phyloP scores from a whole-genome alignment of 2,888 invertebrate species.

The Ochropleura plecta region DNA sequence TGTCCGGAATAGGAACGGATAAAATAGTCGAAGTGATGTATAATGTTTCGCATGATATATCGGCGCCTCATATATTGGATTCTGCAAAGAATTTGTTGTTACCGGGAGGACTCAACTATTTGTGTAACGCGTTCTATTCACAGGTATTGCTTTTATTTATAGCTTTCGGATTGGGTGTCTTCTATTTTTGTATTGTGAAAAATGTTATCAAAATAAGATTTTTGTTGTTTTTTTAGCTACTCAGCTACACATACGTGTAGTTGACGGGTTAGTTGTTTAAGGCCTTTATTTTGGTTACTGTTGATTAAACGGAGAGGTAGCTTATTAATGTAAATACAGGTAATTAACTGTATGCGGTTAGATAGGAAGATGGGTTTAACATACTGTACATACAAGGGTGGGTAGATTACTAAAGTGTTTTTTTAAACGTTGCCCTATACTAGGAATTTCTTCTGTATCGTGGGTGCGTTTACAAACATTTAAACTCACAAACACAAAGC shows the following conservation, averaged over 20 bases:
- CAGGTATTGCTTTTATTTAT: slow-evolving; percentile 47
- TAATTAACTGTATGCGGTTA: not conserved
- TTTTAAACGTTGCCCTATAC: too few relatives aligned
- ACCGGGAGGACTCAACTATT: slow-evolving; percentile 29
- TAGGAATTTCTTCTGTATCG: too few relatives aligned
- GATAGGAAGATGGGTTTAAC: not conserved
- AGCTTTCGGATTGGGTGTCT: slow-evolving; percentile 12
- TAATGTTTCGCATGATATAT: slow-evolving; percentile 73
- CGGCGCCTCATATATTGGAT: slow-evolving; percentile 65
- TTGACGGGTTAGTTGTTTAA: not conserved
- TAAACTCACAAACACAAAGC: too few relatives aligned
- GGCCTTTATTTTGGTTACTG: not conserved
- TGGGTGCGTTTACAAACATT: too few relatives aligned
- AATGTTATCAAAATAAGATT: not conserved
- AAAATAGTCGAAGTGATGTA: slow-evolving; percentile 72
- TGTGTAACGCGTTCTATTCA: slow-evolving; percentile 36
- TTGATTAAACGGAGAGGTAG: not conserved
- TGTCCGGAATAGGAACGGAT: slow-evolving; percentile 69
- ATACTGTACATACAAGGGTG: not conserved
- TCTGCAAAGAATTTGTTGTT: slow-evolving; percentile 57
- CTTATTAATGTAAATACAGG: not conserved
- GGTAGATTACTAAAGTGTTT: too few relatives aligned
- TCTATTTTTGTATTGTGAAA: slow-evolving; percentile 5
- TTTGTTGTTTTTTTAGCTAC: not conserved
- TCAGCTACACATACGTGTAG: not conserved